Evolutionary conservation across 2,797 vertebrate species (phyloP).

Genomic region (Poeciliopsis turneri): DNA sequence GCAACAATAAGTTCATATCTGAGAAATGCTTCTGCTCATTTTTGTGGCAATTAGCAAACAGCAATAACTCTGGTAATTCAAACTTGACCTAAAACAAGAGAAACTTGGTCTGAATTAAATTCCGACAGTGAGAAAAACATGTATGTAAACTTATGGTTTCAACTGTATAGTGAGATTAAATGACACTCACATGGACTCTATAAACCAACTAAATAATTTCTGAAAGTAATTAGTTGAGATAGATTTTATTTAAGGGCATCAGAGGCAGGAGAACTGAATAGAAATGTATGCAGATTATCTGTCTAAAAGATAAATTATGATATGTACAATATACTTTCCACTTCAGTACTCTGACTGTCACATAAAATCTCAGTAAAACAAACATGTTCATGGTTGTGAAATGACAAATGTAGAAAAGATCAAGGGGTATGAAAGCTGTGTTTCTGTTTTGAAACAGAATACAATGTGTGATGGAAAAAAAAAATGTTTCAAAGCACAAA

Average conservation of each 20-base stretch:
- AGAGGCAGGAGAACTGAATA: neutral
- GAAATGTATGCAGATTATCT: neutral
- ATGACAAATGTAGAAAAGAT: neutral
- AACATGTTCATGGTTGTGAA: neutral
- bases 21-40: neutral
- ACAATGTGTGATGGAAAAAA: conserved; percentile 2
- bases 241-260: neutral
- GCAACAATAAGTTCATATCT: neutral
- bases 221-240: neutral
- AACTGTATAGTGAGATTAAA: neutral
- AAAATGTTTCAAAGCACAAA: conserved; percentile 21
- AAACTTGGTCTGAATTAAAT: neutral
- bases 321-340: neutral
- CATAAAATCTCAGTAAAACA: neutral
- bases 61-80: neutral
- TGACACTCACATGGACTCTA: neutral
- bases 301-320: neutral
- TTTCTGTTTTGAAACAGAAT: neutral
- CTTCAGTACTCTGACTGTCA: neutral
- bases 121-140: neutral
- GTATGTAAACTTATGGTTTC: neutral
- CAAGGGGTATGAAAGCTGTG: neutral
- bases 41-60: neutral
- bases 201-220: neutral
- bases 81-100: neutral